Base-by-base conservation (phyloP, 1,140 invertebrate genomes). In the Medauroidea extradentata region DNA sequence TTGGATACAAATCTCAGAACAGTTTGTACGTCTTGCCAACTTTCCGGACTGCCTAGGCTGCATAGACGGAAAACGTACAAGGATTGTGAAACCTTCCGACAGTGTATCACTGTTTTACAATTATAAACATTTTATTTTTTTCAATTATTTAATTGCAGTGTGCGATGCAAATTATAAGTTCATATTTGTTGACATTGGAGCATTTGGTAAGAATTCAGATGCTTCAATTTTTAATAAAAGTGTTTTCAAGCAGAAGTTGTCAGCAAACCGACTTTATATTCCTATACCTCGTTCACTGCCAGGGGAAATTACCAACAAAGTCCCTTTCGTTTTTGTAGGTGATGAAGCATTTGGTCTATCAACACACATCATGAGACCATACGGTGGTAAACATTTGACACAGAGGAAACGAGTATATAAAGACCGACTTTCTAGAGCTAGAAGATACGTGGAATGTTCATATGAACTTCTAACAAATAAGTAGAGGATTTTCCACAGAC, bases 281-380 rank as follows among this genome's bases (percentile, higher is more conserved):
- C 60, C 60, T 7, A 9, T 42, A 42, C 38, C 46, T 18, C 38
- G 39, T 19, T 42, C 34, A 16, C 18, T 62, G 29, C 51, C 63
- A 29, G 41, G n/a, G 16, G 27, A 24, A 3, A 13, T 46, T 50
- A 52, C 54, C 34, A 49, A 55, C 54, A 53, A 58, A 9, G 11
- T 50, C 14, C 73, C 71, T 29, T 71, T 66, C 62, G 60, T 74
- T 42, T 63, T 78, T 57, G 67, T 78, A 43, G 75, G 69, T 18
- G 78, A 78, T 67, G 76, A 76, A 46, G 76, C 74, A 29, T 80
- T 79, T 63, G 65, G 68, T 18, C 43, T 78, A 25, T 64, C 56
- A 13, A 46, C 64, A 58, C 64, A 71, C 55, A 44, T 75, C 14
- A 67, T 74, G 63, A 70, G 70, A 53, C 74, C 72, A 23, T 73